phyloP scores from a whole-genome alignment of 2,888 invertebrate species.

The Drosophila falleni region DNA sequence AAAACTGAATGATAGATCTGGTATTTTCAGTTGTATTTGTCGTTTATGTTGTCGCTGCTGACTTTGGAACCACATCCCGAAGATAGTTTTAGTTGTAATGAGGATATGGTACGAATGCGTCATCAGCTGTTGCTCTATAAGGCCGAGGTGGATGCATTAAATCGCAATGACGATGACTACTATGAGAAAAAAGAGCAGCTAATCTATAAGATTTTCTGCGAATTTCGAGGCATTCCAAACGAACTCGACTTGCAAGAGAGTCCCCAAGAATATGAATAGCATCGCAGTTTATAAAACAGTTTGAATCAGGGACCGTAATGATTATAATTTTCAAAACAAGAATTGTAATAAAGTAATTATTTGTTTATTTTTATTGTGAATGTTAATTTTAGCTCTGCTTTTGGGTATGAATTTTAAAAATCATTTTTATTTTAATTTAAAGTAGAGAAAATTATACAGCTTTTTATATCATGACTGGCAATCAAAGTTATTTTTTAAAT shows the following conservation, averaged over 20 bases:
- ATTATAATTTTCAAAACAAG: not conserved
- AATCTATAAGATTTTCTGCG: constrained; percentile 65
- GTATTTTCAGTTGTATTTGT: constrained; percentile 39
- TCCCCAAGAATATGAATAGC: not conserved
- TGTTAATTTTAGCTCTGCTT: too few species aligned
- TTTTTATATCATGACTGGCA: too few species aligned
- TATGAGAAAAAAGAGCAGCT: constrained; percentile 59
- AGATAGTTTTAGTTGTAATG: constrained; percentile 23
- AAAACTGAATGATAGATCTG: constrained; percentile 13
- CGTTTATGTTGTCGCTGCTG: constrained; percentile 48
- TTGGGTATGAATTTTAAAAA: too few species aligned
- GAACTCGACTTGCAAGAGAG: constrained; percentile 4
- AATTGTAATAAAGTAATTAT: not conserved
- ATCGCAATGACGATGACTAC: constrained; percentile 49
- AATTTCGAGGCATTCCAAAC: constrained; percentile 39
- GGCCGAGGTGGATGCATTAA: constrained; percentile 44
- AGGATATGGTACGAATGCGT: constrained; percentile 42
- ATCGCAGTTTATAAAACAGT: not conserved
- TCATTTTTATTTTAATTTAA: not conserved
- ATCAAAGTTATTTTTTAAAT: too few species aligned
- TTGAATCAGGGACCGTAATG: constrained; percentile 23
- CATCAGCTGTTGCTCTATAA: constrained; percentile 43
- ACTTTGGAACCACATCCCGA: constrained; percentile 30
- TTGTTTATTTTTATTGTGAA: not conserved
- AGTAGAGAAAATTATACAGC: too few species aligned